Base-by-base conservation (phyloP, 1,140 invertebrate species). In the Trypoxylus dichotomus region DNA sequence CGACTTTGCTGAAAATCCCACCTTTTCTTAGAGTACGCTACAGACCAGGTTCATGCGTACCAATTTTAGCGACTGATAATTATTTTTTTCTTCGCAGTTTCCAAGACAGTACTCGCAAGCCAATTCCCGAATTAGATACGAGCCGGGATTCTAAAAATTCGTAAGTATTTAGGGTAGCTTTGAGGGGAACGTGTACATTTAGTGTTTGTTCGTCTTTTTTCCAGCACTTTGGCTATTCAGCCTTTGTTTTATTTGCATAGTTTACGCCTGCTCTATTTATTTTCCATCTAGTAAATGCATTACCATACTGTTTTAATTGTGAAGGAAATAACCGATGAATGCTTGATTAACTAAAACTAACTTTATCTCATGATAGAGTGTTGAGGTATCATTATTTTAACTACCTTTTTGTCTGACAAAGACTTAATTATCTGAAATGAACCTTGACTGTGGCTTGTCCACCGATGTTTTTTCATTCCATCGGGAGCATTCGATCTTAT, bases 81-180 rank as follows among this genome's bases (percentile, higher is more conserved):
- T 58, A 3, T 54, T 11, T 68, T 68, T 68, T 3, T 68, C 13
- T 25, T 13, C 21, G 60, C 60, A 68, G 60, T 68, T 68, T 25
- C 60, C 21, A 68, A 68, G 60, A 68, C 60, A 68, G 11, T 29
- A 68, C 27, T 10, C 60, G 60, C 21, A 68, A 68, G 24, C 24
- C 60, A 25, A 68, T 68, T 13, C 60, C 60, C 5, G 60, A 68
- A 25, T 21, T 75, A 6, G 74, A 75, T 19, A 54, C 54, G 91
- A 74, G 81, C 13, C 82, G 83, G 24, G 85, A 86, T 27, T 81
- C 88, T 19, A 86, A 88, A 78, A 87, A 86, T 84, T 89, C 88
- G 88, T 89, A 88, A 89, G 88, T 89, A 85, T 81, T 76, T 29
- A 54, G 60, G 29, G 27, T 58, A 3, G 29, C 32, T 74, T 27